phyloP scores from a whole-genome alignment of 2,113 vertebrate species.

The Isurus oxyrinchus region DNA sequence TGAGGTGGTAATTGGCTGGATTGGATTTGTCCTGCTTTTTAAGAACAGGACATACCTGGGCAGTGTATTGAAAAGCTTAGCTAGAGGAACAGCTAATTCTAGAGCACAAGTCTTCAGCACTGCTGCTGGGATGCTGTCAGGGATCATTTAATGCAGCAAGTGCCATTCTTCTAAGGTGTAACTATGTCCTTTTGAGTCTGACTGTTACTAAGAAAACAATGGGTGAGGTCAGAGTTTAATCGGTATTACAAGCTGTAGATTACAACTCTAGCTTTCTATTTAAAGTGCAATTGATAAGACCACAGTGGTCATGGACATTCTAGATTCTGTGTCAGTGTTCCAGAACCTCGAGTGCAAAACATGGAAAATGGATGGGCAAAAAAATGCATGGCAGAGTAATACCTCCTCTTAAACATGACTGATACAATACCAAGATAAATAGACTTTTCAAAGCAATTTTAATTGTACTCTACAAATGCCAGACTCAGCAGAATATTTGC shows the following conservation, averaged over 20 bases:
- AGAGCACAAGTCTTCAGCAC: too few species aligned
- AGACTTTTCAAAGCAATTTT: neutral
- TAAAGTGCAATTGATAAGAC: neutral
- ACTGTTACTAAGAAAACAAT: neutral
- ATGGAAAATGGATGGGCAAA: neutral
- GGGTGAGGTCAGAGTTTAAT: neutral
- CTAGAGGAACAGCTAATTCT: too few species aligned
- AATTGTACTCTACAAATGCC: neutral
- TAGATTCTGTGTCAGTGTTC: neutral
- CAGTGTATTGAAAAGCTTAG: too few species aligned
- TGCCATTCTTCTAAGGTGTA: neutral
- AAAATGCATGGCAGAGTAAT: neutral
- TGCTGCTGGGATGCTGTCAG: too few species aligned
- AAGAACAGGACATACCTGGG: too few species aligned
- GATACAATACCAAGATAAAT: neutral
- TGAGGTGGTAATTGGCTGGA: too few species aligned
- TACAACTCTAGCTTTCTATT: neutral
- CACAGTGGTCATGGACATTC: neutral
- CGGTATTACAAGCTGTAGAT: neutral
- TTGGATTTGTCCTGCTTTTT: too few species aligned
- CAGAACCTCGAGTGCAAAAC: neutral
- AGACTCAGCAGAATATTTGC: neutral
- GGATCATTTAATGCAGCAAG: neutral
- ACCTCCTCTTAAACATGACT: neutral
- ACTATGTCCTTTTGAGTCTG: neutral